Percentiles rank a stretch among this genome's conserved stretches.
phyloP scores from a whole-genome alignment of 2,888 invertebrate genomes.

The Morinoia aosen region DNA sequence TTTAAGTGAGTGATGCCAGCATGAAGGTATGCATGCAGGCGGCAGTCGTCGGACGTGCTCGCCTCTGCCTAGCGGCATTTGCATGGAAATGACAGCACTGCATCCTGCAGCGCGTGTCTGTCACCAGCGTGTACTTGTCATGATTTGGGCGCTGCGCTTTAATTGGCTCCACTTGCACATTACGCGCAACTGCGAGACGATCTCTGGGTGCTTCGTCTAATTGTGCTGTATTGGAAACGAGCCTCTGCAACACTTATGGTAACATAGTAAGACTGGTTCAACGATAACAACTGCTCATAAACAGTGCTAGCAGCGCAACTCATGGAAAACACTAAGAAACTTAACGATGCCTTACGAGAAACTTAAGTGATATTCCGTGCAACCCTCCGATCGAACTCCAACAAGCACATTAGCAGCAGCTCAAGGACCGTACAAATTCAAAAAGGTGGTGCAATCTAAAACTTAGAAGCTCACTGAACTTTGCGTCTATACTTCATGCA shows the following conservation, averaged over 20 bases:
- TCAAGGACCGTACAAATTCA: background rate
- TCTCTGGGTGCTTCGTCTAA: background rate
- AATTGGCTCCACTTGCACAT: background rate
- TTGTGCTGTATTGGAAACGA: background rate
- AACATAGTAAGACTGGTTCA: background rate
- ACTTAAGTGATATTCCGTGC: too few relatives aligned
- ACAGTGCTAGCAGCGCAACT: too few relatives aligned
- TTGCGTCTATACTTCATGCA: background rate
- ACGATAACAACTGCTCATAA: background rate
- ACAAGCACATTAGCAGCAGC: background rate
- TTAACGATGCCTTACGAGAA: too few relatives aligned
- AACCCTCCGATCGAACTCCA: too few relatives aligned
- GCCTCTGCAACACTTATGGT: background rate
- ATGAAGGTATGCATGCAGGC: background rate
- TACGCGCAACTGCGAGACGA: background rate
- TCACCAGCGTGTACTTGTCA: background rate
- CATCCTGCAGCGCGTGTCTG: background rate
- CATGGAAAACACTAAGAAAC: too few relatives aligned
- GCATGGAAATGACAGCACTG: background rate
- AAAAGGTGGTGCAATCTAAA: background rate
- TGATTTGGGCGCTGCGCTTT: background rate
- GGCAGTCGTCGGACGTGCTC: background rate
- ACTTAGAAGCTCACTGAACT: background rate
- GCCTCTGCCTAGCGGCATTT: background rate
- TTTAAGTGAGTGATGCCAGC: background rate